Evolutionary conservation across 92 coral and sea anemone genomes (phyloP).

Genomic region (Bergia puertoricense): DNA sequence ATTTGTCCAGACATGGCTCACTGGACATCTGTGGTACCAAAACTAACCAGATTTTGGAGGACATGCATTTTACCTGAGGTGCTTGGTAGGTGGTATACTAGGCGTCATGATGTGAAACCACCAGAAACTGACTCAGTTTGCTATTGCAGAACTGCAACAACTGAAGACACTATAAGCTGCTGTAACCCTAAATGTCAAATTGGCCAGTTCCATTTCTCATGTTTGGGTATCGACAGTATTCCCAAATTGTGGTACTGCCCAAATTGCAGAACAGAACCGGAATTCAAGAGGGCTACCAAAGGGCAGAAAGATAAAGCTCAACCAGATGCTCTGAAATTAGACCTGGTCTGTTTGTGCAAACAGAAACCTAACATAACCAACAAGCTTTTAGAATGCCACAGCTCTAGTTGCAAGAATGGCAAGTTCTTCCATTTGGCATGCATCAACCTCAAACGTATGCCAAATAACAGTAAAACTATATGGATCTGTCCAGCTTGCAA

Average conservation of each 20-base stretch:
- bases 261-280: constrained; percentile 43
- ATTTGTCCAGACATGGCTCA: constrained; percentile 51
- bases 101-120: constrained; percentile 32
- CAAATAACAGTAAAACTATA: constrained; percentile 49
- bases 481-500: constrained; percentile 48
- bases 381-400: constrained; percentile 18
- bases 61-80: constrained; percentile 62
- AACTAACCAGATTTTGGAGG: constrained; percentile 53
- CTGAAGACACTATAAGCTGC: constrained; percentile 34
- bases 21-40: constrained; percentile 31
- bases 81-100: constrained; percentile 65
- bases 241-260: constrained; percentile 55
- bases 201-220: constrained; percentile 28
- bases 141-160: constrained; percentile 3
- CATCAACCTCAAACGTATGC: constrained; percentile 53
- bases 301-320: constrained; percentile 15
- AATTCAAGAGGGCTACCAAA: constrained; percentile 48
- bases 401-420: constrained; percentile 42
- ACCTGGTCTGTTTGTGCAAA: neutral
- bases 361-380: neutral
- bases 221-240: constrained; percentile 24
- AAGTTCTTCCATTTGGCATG: constrained; percentile 58
- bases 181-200: constrained; percentile 45
- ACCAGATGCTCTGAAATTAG: neutral
- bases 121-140: constrained; percentile 18